Percentiles rank a stretch among this genome's conserved stretches.
These are phyloP conservation scores for Drosophila diplacantha DNA, from an alignment of 2,888 invertebrate species.

Conservation along the genomic window DNA sequence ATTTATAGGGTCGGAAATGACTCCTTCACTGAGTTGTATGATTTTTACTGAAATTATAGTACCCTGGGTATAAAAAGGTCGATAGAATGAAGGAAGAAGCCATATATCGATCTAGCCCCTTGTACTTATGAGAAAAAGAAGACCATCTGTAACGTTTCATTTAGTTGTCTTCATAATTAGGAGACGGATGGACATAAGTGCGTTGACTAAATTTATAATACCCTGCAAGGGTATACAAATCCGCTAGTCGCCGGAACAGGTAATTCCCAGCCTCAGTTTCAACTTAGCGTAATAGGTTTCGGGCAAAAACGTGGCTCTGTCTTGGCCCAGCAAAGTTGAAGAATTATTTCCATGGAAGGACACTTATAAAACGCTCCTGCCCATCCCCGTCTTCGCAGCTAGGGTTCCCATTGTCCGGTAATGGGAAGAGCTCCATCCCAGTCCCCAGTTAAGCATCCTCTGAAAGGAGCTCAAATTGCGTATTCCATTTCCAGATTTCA, in stretches of 20 bases:
- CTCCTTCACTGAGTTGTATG: too few relatives aligned
- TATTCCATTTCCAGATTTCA: slow-evolving; percentile 46
- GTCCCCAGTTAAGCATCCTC: slow-evolving; percentile 19
- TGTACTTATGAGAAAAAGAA: too few relatives aligned
- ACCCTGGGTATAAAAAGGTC: too few relatives aligned
- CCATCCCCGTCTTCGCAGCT: neutral
- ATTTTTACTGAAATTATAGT: too few relatives aligned
- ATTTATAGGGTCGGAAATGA: too few relatives aligned
- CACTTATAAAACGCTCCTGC: slow-evolving; percentile 16
- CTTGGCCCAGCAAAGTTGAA: slow-evolving; percentile 10
- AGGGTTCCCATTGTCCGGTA: slow-evolving; percentile 27
- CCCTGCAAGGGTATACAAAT: too few relatives aligned
- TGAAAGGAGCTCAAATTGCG: slow-evolving; percentile 37
- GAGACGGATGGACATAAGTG: too few relatives aligned
- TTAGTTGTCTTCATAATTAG: too few relatives aligned
- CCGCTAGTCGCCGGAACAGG: neutral
- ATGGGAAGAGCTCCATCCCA: slow-evolving; percentile 18
- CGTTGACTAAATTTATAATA: too few relatives aligned
- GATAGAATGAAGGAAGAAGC: too few relatives aligned
- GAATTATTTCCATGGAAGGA: slow-evolving; percentile 32
- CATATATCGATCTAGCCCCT: too few relatives aligned
- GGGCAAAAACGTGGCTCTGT: neutral
- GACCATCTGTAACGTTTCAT: too few relatives aligned
- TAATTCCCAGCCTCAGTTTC: neutral
- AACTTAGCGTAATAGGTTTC: neutral